Percentiles rank a stretch among this genome's conserved stretches.
Evolutionary conservation across 2,113 vertebrate species (phyloP).

Genomic region (Marmota monax): DNA sequence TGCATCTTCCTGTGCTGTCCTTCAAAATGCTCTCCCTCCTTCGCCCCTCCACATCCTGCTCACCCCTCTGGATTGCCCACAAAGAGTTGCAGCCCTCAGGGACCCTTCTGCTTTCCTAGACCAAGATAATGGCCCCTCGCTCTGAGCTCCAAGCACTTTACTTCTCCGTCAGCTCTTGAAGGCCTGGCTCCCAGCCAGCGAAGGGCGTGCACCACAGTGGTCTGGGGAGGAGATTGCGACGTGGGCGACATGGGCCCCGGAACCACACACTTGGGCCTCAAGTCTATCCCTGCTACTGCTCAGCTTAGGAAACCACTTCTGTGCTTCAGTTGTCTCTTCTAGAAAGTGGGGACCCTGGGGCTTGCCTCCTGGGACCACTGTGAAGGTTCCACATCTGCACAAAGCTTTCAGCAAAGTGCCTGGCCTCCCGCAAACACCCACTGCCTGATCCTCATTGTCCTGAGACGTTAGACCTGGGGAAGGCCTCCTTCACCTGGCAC

Average conservation of each 20-base stretch:
- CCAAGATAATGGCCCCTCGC: not conserved
- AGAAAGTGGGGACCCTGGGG: not conserved
- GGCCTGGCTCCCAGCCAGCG: not conserved
- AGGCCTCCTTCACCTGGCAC: not conserved
- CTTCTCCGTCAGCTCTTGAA: not conserved
- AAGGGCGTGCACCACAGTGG: fast-evolving
- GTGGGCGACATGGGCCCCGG: fast-evolving
- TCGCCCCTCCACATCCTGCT: not conserved
- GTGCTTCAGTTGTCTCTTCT: constrained; percentile 42
- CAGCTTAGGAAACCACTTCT: not conserved
- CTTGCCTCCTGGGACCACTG: not conserved
- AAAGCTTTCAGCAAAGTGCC: not conserved
- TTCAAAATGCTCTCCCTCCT: not conserved
- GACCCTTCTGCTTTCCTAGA: not conserved
- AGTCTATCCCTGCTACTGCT: not conserved
- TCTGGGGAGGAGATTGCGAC: not conserved
- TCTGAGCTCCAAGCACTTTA: not conserved
- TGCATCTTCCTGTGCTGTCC: not conserved
- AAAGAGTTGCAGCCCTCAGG: not conserved
- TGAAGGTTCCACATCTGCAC: not conserved
- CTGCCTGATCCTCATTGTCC: fast-evolving
- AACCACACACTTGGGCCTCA: not conserved
- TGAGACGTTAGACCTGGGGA: not conserved
- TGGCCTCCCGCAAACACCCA: fast-evolving
- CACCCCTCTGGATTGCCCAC: not conserved